phyloP scores from a whole-genome alignment of 1,140 invertebrate genomes.

The Aphaenogaster ashmeadi region DNA sequence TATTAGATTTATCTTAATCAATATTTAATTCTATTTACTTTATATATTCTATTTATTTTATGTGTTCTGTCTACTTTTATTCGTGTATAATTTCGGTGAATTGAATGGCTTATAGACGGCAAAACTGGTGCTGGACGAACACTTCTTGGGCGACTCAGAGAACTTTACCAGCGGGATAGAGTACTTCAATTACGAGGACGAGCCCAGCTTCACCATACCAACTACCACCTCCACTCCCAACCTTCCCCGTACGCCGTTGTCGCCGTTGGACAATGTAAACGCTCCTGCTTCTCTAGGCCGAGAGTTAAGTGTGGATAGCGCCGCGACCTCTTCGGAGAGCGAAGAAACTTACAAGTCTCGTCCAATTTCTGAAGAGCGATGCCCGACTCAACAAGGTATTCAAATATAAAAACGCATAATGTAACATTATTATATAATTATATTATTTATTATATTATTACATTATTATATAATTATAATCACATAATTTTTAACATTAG shows the following conservation, averaged over 20 bases:
- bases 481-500: not conserved
- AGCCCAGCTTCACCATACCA: conserved; percentile 70
- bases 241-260: conserved; percentile 70
- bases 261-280: conserved; percentile 66
- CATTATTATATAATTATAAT: no score
- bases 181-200: conserved; percentile 88
- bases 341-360: conserved; percentile 82
- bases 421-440: not conserved
- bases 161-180: conserved; percentile 85
- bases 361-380: conserved; percentile 58
- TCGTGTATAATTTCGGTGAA: conserved; percentile 8
- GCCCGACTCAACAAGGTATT: conserved; percentile 69
- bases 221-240: conserved; percentile 75
- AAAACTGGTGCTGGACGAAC: conserved; percentile 94
- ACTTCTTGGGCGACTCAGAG: conserved; percentile 90
- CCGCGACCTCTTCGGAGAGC: conserved; percentile 79
- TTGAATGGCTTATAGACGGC: conserved; percentile 89
- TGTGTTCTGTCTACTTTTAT: not conserved
- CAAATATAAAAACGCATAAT: not conserved
- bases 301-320: conserved; percentile 82
- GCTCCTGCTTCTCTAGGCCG: conserved; percentile 62
- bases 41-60: not conserved
- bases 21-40: not conserved
- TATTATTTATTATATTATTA: no score
- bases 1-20: not conserved